Base-by-base conservation (phyloP, 2,888 invertebrate genomes). In the Petrophora chlorosata region DNA sequence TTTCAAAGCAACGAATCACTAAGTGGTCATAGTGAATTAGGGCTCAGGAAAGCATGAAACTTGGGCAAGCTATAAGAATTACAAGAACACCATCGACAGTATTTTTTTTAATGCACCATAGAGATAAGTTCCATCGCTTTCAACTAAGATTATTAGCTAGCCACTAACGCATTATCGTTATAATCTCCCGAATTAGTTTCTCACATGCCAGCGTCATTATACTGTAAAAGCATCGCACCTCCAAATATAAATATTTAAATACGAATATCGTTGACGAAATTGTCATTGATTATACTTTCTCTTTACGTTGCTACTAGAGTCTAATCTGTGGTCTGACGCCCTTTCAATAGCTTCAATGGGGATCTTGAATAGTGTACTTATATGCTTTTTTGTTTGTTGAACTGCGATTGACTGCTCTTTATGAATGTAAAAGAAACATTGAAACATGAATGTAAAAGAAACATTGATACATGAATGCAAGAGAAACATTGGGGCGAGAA, bases 261-360 rank as follows among this genome's bases (percentile, higher is more conserved):
- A 65, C 61, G 56, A 67, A 67, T 61, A 61, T 61, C 53, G 59
- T 60, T 63, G 71, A 65, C 58, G 49, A 59, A 65, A 70, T 59
- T 67, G 65, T 72, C 68, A 70, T 69, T 75, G 62, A 73, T 72
- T 74, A 67, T 65, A 75, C 76, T 76, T 76, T 77, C 76, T 72
- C 76, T 68, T 50, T n/a, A 8, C 23, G 23, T 10, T 10, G 3
- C 5, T 10, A 25, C 25, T 25, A 3, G 2, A 10, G 5, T 9
- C 9, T 25, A 9, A 25, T 25, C 25, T 25, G 25, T 25, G 10
- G 63, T 60, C 59, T 66, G 61, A 61, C 61, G 72, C 70, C 65
- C 64, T 73, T 72, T 69, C 57, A 67, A 62, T 65, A 58, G 58
- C 62, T 54, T 65, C 74, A 70, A 69, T 67, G 51, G 63, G 63